These are phyloP conservation scores for Australoheros facetus DNA, from an alignment of 2,797 vertebrate species.

Conservation along the genomic window DNA sequence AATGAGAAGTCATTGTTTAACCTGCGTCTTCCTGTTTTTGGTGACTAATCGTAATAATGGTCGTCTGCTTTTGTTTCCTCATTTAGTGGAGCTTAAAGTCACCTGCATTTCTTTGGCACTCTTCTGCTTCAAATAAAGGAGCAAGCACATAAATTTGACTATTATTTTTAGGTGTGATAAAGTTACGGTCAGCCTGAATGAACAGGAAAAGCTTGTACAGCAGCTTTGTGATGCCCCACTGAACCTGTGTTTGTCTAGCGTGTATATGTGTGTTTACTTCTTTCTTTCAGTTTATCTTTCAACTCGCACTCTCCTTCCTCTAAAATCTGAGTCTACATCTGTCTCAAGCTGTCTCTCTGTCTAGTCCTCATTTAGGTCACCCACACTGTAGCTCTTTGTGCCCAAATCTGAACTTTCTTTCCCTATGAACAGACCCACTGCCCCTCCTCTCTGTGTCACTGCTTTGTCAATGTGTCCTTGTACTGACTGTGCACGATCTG, in stretches of 20 bases:
- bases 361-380: not conserved
- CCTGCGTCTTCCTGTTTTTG: slow-evolving; percentile 24
- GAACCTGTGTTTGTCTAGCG: slow-evolving; percentile 43
- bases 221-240: slow-evolving; percentile 39
- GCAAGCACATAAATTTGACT: not conserved
- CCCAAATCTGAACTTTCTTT: not conserved
- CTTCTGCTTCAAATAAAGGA: not conserved
- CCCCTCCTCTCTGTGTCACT: not conserved
- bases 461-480: slow-evolving; percentile 26
- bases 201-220: slow-evolving; percentile 73
- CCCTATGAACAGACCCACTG: not conserved
- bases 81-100: not conserved
- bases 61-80: slow-evolving; percentile 6
- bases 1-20: slow-evolving; percentile 32
- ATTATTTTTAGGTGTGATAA: slow-evolving; percentile 27
- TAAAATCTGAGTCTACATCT: not conserved
- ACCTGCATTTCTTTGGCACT: not conserved
- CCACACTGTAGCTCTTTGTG: slow-evolving; percentile 33
- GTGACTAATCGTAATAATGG: not conserved
- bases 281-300: slow-evolving; percentile 28
- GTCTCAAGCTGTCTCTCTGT: not conserved
- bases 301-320: not conserved
- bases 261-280: slow-evolving; percentile 24
- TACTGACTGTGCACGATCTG: not conserved
- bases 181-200: slow-evolving; percentile 21